Evolutionary conservation across 2,888 invertebrate species (phyloP).

Genomic region (Tachina lurida): DNA sequence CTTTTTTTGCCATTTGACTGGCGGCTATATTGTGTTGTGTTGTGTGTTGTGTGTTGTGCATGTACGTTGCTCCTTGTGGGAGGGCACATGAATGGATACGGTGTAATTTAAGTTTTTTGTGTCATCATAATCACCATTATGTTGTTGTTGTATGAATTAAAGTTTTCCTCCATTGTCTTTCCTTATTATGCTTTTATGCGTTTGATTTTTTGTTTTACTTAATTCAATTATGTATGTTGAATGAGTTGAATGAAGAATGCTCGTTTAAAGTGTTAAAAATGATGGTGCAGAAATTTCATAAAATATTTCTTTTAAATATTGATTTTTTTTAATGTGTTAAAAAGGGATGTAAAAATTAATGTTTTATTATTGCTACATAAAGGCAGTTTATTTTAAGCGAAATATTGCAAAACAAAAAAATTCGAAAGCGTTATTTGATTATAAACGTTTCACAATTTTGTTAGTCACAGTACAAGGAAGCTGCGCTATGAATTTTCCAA

Average conservation of each 20-base stretch:
- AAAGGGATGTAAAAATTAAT: too few species aligned
- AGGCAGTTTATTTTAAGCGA: too few species aligned
- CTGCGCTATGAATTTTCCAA: too few species aligned
- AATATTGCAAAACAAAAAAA: too few species aligned
- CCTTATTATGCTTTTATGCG: neutral
- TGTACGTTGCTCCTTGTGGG: neutral
- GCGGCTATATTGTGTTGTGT: conserved; percentile 10
- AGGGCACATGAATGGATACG: neutral
- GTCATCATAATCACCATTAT: conserved; percentile 59
- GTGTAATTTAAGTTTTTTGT: conserved; percentile 58
- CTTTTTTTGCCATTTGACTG: conserved; percentile 38
- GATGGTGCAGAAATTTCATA: neutral
- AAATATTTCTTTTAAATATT: neutral
- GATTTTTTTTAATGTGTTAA: neutral
- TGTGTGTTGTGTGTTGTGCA: neutral
- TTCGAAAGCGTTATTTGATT: too few species aligned
- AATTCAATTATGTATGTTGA: conserved; percentile 26
- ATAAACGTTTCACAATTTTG: too few species aligned
- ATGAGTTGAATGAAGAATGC: neutral
- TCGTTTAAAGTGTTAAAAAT: neutral
- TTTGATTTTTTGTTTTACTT: neutral
- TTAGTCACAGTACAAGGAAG: too few species aligned
- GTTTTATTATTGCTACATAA: too few species aligned
- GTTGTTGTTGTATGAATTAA: conserved; percentile 57
- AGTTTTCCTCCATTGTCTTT: conserved; percentile 29